phyloP scores from a whole-genome alignment of 2,888 invertebrate species.

The Proisotoma minuta region DNA sequence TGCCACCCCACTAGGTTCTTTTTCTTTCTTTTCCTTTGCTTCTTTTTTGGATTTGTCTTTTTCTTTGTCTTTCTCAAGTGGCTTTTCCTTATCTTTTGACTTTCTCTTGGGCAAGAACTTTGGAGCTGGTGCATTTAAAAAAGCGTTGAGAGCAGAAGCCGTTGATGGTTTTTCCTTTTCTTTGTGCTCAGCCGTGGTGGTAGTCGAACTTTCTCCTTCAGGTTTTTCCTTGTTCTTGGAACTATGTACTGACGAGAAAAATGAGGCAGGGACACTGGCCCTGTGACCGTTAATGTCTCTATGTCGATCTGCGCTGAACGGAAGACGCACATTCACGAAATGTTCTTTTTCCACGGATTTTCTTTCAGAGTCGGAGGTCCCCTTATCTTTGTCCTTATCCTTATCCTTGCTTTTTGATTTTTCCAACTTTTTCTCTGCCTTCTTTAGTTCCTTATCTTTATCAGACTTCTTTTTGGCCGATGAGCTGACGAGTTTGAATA shows the following conservation, averaged over 20 bases:
- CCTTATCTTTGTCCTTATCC: constrained; percentile 35
- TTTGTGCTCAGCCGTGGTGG: constrained; percentile 5
- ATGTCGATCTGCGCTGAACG: constrained; percentile 34
- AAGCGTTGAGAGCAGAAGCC: constrained; percentile 39
- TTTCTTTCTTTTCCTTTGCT: constrained; percentile 22
- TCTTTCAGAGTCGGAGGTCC: constrained; percentile 17
- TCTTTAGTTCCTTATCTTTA: constrained; percentile 39
- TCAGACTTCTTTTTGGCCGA: constrained; percentile 28
- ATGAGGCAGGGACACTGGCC: neutral
- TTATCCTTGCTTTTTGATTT: constrained; percentile 25
- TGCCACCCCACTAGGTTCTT: constrained; percentile 29
- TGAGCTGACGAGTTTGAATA: constrained; percentile 43
- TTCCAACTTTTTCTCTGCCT: constrained; percentile 32
- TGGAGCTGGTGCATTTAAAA: constrained; percentile 46
- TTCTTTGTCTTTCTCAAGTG: constrained; percentile 27
- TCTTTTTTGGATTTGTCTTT: constrained; percentile 27
- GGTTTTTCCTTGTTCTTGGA: no score
- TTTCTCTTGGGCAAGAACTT: constrained; percentile 36
- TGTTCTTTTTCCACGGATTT: constrained; percentile 30
- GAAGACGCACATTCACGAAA: constrained; percentile 15
- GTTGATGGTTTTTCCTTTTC: constrained; percentile 8
- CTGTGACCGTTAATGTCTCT: constrained; percentile 2
- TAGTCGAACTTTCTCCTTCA: constrained; percentile 2
- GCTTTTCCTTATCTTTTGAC: constrained; percentile 34
- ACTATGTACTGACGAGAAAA: constrained; percentile 16